A percentile compares a stretch with the other conserved stretches of the same genome.
Conservation (phyloP, 1,140 invertebrate genomes). For the Macrotrachela quadricornifera region DNA sequence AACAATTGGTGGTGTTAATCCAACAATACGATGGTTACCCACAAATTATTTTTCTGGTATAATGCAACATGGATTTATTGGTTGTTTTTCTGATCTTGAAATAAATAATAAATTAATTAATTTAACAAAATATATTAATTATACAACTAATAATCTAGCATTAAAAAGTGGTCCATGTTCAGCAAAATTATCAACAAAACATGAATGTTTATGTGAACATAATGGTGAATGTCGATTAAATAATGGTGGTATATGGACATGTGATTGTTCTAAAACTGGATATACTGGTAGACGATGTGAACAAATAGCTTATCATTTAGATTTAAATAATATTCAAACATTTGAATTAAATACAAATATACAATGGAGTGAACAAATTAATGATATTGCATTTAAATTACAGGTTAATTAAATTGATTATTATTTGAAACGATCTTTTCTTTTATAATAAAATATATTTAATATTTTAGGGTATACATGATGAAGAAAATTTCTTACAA, state of each 20-base stretch:
- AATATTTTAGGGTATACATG: no score
- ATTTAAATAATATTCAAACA: no score
- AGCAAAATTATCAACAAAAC: slow-evolving; percentile 18
- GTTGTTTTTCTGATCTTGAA: slow-evolving; percentile 74
- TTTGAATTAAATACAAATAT: no score
- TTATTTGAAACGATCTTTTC: no score
- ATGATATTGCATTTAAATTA: no score
- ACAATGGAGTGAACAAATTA: no score
- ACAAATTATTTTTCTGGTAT: slow-evolving; percentile 70
- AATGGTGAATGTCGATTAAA: slow-evolving; percentile 46
- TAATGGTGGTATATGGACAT: slow-evolving; percentile 81
- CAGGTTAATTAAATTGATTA: no score
- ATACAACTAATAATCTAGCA: slow-evolving; percentile 15
- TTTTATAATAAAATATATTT: no score
- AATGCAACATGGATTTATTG: slow-evolving; percentile 69
- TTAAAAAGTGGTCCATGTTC: slow-evolving; percentile 56
- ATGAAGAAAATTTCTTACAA: no score
- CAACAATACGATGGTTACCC: slow-evolving; percentile 35
- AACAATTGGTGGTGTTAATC: slow-evolving; percentile 49
- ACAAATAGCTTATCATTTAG: not conserved
- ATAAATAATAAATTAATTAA: slow-evolving; percentile 77
- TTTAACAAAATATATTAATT: slow-evolving; percentile 54
- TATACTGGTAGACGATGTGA: slow-evolving; percentile 75
- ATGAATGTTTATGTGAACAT: slow-evolving; percentile 62
- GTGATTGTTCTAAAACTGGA: slow-evolving; percentile 70